Conservation (phyloP, 2,888 invertebrate genomes). For the Vandiemenella viatica region DNA sequence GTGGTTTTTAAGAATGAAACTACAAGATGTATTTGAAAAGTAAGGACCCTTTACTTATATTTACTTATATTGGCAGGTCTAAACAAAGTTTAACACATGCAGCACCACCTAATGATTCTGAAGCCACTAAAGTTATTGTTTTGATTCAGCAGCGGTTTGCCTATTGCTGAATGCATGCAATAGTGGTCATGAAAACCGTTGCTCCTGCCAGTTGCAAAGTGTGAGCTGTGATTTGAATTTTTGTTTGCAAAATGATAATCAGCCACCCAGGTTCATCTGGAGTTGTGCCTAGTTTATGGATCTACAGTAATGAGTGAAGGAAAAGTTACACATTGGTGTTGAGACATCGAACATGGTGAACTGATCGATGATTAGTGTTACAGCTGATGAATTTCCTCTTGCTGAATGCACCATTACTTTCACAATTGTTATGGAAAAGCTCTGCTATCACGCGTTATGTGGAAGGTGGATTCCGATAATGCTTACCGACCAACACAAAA, state of each 20-base stretch:
- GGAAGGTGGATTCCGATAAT: background rate
- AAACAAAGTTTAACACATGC: no score
- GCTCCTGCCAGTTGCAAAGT: background rate
- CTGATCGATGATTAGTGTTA: background rate
- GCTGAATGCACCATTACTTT: background rate
- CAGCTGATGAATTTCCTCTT: background rate
- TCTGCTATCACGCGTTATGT: background rate
- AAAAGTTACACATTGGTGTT: background rate
- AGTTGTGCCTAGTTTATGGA: background rate
- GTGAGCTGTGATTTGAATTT: background rate
- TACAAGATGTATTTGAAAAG: no score
- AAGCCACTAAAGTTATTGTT: background rate
- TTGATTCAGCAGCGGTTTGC: background rate
- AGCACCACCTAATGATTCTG: background rate
- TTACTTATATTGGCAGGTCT: no score
- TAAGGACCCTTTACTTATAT: no score
- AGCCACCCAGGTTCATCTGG: background rate
- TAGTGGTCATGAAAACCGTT: background rate
- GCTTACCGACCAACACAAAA: background rate
- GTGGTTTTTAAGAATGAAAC: no score
- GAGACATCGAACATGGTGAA: background rate
- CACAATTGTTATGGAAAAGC: no score
- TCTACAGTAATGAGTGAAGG: background rate
- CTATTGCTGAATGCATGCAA: background rate
- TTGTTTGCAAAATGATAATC: background rate